Evolutionary conservation across 2,888 invertebrate species (phyloP), one percentile per base, ranked within the genome.

Genomic region (Hyposoter didymator): DNA sequence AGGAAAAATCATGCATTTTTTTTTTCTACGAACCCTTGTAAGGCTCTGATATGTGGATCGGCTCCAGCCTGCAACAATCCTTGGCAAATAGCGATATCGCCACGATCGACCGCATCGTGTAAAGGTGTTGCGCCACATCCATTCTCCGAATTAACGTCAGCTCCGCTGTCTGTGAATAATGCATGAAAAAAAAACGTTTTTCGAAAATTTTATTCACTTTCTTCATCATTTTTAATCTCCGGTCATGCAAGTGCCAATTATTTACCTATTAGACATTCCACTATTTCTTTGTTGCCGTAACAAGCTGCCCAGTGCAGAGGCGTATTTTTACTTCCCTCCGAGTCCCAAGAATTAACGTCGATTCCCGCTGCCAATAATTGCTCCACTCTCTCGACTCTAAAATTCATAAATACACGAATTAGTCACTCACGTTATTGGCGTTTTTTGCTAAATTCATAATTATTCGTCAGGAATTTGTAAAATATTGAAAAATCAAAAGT

Each of bases 221-320:
- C n/a, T 39, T n/a, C 0, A 35, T 10, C 2, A 39, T 8, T 28
- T 59, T 22, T 14, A 35, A 35, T 66, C n/a, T n/a, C 10, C 39
- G 8, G 6, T 66, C 7, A 6, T n/a, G 32, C 17, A 7, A 35
- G 8, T 39, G 17, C 17, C 1, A 35, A 43, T 39, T 55, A 12
- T 17, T 87, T 93, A 95, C 95, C 95, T 89, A 95, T 94, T 59
- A 96, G 93, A 91, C 94, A 95, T 82, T 94, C 93, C 0, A 96
- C 94, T 78, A 95, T 94, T 85, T 95, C 95, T 85, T 94, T 94
- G 89, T 95, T 95, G 62, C 95, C 95, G 92, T 95, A 96, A 87
- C 95, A 95, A 35, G 95, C 95, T 45, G 96, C 96, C 96, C 96
- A 96, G 92, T 96, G 96, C 28, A 96, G 92, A 2, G 96, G 95